phyloP scores from a whole-genome alignment of 1,140 invertebrate species.

The Trigoniulus corallinus region DNA sequence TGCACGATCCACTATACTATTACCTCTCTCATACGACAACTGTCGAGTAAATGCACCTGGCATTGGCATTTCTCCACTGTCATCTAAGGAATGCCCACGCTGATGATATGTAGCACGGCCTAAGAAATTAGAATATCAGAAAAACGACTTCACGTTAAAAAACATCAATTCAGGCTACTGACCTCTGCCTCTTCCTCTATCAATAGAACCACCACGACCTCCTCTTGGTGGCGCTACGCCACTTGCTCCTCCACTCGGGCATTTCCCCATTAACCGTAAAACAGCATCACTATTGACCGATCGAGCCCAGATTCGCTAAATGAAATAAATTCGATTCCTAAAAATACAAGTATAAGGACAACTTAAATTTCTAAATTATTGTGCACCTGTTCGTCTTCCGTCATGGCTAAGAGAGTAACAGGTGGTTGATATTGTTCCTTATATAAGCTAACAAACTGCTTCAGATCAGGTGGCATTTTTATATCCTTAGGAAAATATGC shows the following conservation, averaged over 20 bases:
- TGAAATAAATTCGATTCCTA: constrained; percentile 7
- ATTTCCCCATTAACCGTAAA: constrained; percentile 24
- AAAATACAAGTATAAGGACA: not conserved
- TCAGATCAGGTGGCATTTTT: constrained; percentile 45
- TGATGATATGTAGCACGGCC: not conserved
- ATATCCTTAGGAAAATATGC: constrained; percentile 52
- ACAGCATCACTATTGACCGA: constrained; percentile 38
- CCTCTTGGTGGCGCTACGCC: constrained; percentile 18
- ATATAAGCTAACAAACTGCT: constrained; percentile 44
- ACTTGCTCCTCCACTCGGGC: constrained; percentile 16
- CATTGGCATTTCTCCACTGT: not conserved
- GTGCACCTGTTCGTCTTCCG: constrained; percentile 59
- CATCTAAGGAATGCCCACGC: not conserved
- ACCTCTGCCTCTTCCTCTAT: constrained; percentile 35
- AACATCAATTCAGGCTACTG: constrained; percentile 23
- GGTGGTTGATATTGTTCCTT: constrained; percentile 58
- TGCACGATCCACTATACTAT: not conserved
- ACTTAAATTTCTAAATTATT: not conserved
- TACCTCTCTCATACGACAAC: not conserved
- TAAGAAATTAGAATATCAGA: not conserved
- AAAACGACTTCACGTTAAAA: not conserved
- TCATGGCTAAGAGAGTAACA: constrained; percentile 51
- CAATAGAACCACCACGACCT: constrained; percentile 39
- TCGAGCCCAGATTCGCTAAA: constrained; percentile 38
- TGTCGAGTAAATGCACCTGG: not conserved